Conservation (phyloP, 2,888 invertebrate genomes). For the Parnassius glacialis region DNA sequence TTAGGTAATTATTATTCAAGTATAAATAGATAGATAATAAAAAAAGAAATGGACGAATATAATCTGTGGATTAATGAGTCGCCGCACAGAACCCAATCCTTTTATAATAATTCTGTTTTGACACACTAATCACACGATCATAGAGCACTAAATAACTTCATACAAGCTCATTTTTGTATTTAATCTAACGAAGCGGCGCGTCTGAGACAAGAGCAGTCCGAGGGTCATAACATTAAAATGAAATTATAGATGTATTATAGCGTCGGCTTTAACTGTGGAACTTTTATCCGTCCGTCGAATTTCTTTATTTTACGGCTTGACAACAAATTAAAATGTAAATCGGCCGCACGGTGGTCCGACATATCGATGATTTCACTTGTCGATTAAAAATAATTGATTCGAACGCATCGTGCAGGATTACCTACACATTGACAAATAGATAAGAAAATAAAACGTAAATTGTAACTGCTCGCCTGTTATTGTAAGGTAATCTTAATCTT, state of each 20-base stretch:
- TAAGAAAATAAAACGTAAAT: conserved; percentile 4
- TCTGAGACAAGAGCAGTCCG: conserved; percentile 43
- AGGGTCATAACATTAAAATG: conserved; percentile 60
- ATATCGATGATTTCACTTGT: conserved; percentile 40
- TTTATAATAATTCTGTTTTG: conserved; percentile 35
- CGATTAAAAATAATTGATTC: conserved; percentile 39
- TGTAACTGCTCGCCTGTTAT: not conserved
- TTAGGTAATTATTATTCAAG: too few species aligned
- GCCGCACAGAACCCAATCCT: not conserved
- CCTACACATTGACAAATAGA: conserved; percentile 27
- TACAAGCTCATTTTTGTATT: conserved; percentile 34
- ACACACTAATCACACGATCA: conserved; percentile 37
- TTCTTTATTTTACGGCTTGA: conserved; percentile 77
- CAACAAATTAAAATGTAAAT: conserved; percentile 79
- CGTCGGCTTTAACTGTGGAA: conserved; percentile 65
- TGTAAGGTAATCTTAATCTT: not conserved
- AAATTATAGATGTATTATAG: conserved; percentile 60
- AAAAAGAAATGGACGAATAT: not conserved
- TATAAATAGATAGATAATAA: too few species aligned
- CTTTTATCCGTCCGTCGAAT: conserved; percentile 67
- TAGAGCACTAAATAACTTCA: conserved; percentile 34
- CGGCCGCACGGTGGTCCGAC: conserved; percentile 66
- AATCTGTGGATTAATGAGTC: not conserved
- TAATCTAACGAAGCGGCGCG: conserved; percentile 51
- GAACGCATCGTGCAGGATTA: conserved; percentile 15